Percentiles rank a stretch among this genome's conserved stretches.
These are phyloP conservation scores for Melanogrammus aeglefinus DNA, from an alignment of 2,797 vertebrate genomes.

Conservation along the genomic window DNA sequence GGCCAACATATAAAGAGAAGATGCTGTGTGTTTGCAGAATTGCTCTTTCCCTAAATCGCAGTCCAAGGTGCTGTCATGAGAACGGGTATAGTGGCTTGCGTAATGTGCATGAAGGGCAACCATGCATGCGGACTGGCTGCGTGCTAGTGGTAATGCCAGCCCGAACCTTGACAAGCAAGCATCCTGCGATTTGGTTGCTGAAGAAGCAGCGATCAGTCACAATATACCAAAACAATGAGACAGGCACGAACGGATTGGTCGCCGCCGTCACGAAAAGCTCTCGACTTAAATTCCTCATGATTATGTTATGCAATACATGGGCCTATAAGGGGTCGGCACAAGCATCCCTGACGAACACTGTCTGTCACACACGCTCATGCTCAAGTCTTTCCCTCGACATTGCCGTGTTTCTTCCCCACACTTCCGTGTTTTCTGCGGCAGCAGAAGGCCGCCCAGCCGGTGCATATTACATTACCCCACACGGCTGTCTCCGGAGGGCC, in stretches of 20 bases:
- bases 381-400: constrained; percentile 23
- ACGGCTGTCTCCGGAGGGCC: constrained; percentile 47
- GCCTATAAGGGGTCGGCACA: constrained; percentile 6
- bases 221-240: too few relatives aligned
- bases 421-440: constrained; percentile 18
- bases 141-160: neutral
- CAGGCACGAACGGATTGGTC: too few relatives aligned
- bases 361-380: constrained; percentile 1
- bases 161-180: neutral
- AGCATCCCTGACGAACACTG: constrained; percentile 18
- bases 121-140: neutral
- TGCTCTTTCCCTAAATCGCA: too few relatives aligned
- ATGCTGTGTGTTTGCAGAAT: neutral
- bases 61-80: neutral
- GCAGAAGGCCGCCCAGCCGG: constrained; percentile 35
- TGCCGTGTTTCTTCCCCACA: constrained; percentile 20
- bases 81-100: neutral
- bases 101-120: neutral
- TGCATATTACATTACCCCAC: constrained; percentile 48
- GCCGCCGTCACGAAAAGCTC: neutral
- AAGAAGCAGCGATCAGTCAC: neutral
- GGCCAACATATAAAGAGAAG: neutral
- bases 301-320: constrained; percentile 29
- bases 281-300: constrained; percentile 8
- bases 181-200: neutral